Base-by-base conservation (phyloP, 2,797 vertebrate species). In the Jordanella pulchra region DNA sequence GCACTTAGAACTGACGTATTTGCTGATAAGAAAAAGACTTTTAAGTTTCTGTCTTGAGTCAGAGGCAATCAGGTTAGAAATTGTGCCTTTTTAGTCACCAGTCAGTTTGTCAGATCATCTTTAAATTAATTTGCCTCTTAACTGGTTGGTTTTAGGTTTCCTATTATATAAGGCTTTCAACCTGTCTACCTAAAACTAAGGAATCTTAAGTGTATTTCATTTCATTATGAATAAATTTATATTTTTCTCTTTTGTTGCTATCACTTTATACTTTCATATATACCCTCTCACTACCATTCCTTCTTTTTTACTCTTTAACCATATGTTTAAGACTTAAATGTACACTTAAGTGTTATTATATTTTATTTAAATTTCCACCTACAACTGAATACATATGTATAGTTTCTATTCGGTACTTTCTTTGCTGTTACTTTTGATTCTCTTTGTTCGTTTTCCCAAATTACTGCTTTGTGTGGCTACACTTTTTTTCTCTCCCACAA, bases 401-500 rank as follows among this genome's bases (percentile, higher is more conserved):
- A 28, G 65, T 68, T 68, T 18, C 61, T 58, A 5, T 42, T 15
- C 23, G 54, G 63, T 64, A 79, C 14, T 54, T 18, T 68, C 14
- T 55, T 15, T 27, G 7, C 7, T 67, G 13, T 53, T 17, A 18
- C 32, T 68, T 69, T 18, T 71, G 27, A 50, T 53, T 7, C 21
- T 32, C 67, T 45, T 60, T 60, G 21, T 35, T 15, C 44, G 61
- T 6, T 30, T 64, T 9, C 2, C 39, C 51, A 13, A 45, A 45
- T 61, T 53, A 65, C 28, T 71, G 54, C 58, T 65, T 10, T 27
- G 18, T 55, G 42, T 67, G 48, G 35, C 45, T 10, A 42, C 3
- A 54, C 60, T 72, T 76, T 56, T n/a, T 53, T 71, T 74, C 45
- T 15, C 50, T 42, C 67, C 11, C 53, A 60, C 7, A 65, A 67